phyloP scores from a whole-genome alignment of 2,888 invertebrate species.

The Rhagonycha lutea region DNA sequence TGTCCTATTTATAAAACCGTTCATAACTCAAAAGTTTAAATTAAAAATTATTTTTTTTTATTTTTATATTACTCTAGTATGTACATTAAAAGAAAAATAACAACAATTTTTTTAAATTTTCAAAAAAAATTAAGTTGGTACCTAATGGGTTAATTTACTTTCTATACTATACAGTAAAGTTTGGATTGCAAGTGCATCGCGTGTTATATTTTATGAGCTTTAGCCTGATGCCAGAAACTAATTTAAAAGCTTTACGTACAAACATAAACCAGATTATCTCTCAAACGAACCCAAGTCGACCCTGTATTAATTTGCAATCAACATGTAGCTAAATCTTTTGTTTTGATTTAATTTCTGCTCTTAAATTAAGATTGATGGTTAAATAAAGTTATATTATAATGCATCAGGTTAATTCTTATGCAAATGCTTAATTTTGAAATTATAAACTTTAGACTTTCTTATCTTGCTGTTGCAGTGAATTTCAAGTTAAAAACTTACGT shows the following conservation, averaged over 20 bases:
- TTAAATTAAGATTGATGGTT: not conserved
- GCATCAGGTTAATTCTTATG: not conserved
- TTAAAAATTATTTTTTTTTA: too few relatives aligned
- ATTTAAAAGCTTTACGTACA: not conserved
- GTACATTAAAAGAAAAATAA: too few relatives aligned
- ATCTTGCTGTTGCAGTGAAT: too few relatives aligned
- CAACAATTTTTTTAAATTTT: too few relatives aligned
- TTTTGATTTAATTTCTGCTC: not conserved
- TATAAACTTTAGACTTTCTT: too few relatives aligned
- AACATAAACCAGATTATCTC: not conserved
- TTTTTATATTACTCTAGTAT: too few relatives aligned
- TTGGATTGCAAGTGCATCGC: not conserved
- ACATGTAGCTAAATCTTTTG: not conserved
- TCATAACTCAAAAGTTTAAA: too few relatives aligned
- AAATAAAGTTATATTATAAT: not conserved
- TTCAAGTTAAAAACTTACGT: too few relatives aligned
- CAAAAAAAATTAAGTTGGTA: too few relatives aligned
- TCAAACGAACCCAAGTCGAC: not conserved
- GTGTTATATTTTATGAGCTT: not conserved
- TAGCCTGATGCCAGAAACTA: not conserved
- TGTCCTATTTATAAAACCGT: too few relatives aligned
- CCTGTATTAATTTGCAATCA: not conserved
- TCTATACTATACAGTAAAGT: not conserved
- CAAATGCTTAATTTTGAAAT: too few relatives aligned
- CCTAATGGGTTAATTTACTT: too few relatives aligned